phyloP scores from a whole-genome alignment of 2,113 vertebrate species.

The Tapirus terrestris region DNA sequence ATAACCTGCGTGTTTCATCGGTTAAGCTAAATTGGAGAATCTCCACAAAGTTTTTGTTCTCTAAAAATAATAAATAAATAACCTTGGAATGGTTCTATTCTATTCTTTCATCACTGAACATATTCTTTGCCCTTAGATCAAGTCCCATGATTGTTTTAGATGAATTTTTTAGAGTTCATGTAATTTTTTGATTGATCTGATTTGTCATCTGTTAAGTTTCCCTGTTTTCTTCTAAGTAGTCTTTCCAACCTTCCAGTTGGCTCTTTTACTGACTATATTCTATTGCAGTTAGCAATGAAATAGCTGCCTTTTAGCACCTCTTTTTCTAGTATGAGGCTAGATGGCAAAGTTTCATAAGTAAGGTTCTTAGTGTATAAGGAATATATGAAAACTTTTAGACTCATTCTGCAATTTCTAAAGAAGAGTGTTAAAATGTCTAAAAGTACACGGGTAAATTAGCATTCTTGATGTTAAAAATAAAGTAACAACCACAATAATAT shows the following conservation, averaged over 20 bases:
- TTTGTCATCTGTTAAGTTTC: neutral
- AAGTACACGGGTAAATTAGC: neutral
- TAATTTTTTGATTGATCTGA: neutral
- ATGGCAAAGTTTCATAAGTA: neutral
- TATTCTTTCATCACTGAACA: neutral
- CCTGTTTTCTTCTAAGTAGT: neutral
- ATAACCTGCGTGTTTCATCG: neutral
- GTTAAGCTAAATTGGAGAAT: neutral
- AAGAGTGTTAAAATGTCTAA: neutral
- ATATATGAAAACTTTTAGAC: neutral
- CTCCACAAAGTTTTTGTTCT: neutral
- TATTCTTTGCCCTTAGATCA: neutral
- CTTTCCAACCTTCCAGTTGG: neutral
- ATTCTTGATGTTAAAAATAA: neutral
- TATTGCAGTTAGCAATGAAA: neutral
- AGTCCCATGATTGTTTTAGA: neutral
- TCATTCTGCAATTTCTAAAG: neutral
- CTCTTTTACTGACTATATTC: neutral
- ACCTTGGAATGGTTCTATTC: neutral
- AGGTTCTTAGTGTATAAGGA: neutral
- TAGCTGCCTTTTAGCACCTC: neutral
- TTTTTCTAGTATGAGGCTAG: neutral
- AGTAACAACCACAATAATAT: neutral
- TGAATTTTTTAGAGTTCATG: neutral
- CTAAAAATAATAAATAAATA: neutral